Evolutionary conservation across 1,140 invertebrate species (phyloP).

Genomic region (Centruroides vittatus): DNA sequence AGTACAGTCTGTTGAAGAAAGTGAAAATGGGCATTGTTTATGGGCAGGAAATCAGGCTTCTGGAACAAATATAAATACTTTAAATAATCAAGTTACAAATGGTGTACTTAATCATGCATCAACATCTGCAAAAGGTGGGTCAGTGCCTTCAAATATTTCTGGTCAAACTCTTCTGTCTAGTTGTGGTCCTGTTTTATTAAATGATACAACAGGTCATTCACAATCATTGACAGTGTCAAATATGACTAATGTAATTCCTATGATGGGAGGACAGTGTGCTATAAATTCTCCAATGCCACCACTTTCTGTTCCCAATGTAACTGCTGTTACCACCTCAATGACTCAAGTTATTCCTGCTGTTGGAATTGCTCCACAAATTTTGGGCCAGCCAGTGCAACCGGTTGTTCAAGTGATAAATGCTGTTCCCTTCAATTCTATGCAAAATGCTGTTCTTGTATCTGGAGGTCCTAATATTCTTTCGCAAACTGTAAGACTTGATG

Average conservation of each 20-base stretch:
- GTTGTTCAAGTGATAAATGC: slow-evolving; percentile 51
- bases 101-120: slow-evolving; percentile 9
- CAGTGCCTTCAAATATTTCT: slow-evolving; percentile 15
- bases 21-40: too few relatives aligned
- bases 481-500: slow-evolving; percentile 14
- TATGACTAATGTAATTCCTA: slow-evolving; percentile 14
- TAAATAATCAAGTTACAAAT: slow-evolving; percentile 4
- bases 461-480: slow-evolving; percentile 40
- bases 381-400: slow-evolving; percentile 44
- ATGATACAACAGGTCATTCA: slow-evolving; percentile 6
- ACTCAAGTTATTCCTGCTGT: slow-evolving; percentile 46
- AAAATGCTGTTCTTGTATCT: slow-evolving; percentile 55
- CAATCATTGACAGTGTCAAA: slow-evolving; percentile 12
- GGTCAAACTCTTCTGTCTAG: slow-evolving; percentile 15
- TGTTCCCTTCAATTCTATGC: slow-evolving; percentile 33
- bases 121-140: slow-evolving; percentile 5
- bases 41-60: too few relatives aligned
- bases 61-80: neutral
- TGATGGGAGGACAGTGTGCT: slow-evolving; percentile 15
- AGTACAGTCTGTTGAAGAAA: too few relatives aligned
- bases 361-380: slow-evolving; percentile 41
- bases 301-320: slow-evolving; percentile 47
- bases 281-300: slow-evolving; percentile 41
- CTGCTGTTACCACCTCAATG: slow-evolving; percentile 51
- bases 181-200: slow-evolving; percentile 16